A percentile compares a stretch with the other conserved stretches of the same genome.
Conservation (phyloP, 1,140 invertebrate species). For the Leptestheria dahalacensis region DNA sequence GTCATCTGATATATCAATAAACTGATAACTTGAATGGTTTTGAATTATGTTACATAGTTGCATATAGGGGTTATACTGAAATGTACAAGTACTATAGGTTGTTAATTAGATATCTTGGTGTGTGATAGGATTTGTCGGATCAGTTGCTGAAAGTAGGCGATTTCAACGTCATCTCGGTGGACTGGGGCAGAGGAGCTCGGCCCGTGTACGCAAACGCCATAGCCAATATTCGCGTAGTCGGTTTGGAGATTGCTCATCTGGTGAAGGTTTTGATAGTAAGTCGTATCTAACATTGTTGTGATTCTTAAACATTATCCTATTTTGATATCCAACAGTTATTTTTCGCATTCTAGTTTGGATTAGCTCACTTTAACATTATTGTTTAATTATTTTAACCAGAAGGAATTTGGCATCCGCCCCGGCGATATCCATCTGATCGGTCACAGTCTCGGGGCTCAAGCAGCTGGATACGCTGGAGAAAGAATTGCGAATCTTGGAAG, state of each 20-base stretch:
- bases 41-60: not conserved
- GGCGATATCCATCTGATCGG: no score
- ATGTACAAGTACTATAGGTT: not conserved
- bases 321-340: no score
- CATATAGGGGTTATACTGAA: not conserved
- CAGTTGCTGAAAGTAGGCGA: conserved; percentile 59
- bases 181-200: conserved; percentile 68
- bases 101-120: not conserved
- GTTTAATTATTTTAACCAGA: no score
- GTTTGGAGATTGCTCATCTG: conserved; percentile 65
- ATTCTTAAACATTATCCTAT: not conserved
- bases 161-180: conserved; percentile 65
- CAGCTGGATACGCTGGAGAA: no score
- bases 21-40: not conserved
- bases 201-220: conserved; percentile 42
- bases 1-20: no score
- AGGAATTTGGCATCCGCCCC: no score
- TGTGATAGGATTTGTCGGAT: conserved; percentile 47
- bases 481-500: no score
- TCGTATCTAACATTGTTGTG: no score
- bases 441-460: no score
- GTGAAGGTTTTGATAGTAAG: conserved; percentile 50
- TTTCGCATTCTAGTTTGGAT: no score
- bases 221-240: conserved; percentile 46
- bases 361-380: no score